A percentile compares a stretch with the other conserved stretches of the same genome.
Evolutionary conservation across 2,113 vertebrate genomes (phyloP).

Genomic region (Misgurnus mizolepis): DNA sequence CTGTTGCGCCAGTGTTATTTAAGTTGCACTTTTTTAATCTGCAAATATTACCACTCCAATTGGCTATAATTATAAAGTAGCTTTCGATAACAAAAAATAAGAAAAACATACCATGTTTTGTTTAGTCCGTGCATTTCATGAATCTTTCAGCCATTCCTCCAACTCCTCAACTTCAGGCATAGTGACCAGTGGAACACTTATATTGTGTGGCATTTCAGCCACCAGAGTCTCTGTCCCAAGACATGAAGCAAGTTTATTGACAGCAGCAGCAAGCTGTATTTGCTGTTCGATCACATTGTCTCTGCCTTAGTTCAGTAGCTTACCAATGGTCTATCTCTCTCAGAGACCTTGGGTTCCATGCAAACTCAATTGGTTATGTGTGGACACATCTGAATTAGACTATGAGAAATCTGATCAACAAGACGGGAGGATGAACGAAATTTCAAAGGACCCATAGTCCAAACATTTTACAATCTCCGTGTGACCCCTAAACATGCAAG

Average conservation of each 20-base stretch:
- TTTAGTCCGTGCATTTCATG: neutral
- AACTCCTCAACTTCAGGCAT: conserved; percentile 7
- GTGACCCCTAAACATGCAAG: neutral
- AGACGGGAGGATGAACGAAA: neutral
- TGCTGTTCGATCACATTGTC: neutral
- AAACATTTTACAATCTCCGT: conserved; percentile 5
- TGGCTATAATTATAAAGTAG: neutral
- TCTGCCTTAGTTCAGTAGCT: neutral
- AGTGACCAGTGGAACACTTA: conserved; percentile 4
- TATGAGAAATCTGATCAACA: conserved; percentile 10
- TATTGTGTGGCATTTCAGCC: conserved; percentile 5
- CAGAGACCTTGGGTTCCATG: neutral
- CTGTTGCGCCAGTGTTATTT: too few relatives aligned
- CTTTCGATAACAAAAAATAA: neutral
- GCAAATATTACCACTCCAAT: neutral
- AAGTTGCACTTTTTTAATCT: too few relatives aligned
- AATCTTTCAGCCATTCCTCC: conserved; percentile 6
- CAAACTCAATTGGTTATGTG: conserved; percentile 18
- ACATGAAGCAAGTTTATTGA: conserved; percentile 14
- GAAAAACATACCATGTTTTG: neutral
- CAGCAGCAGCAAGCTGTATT: neutral
- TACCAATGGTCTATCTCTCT: conserved; percentile 4
- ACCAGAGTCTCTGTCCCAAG: neutral
- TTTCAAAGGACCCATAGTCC: neutral
- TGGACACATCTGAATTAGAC: neutral